Evolutionary conservation across 2,888 invertebrate genomes (phyloP).

Genomic region (Chrysotoxum bicinctum): DNA sequence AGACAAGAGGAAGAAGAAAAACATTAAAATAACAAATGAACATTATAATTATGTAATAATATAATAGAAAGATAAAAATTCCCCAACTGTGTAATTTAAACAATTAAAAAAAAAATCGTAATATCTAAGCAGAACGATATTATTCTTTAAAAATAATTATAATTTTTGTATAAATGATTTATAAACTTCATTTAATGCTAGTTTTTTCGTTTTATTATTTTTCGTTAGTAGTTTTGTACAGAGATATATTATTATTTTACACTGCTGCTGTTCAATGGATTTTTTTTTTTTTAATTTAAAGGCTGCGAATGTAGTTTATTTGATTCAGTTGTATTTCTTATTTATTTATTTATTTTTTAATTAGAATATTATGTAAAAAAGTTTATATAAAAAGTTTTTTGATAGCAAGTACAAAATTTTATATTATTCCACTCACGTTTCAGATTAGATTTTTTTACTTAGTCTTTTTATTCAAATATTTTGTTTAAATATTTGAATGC

Average conservation of each 20-base stretch:
- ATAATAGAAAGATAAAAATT: slow-evolving; percentile 58
- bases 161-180: slow-evolving; percentile 19
- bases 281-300: slow-evolving; percentile 22
- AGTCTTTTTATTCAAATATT: slow-evolving; percentile 39
- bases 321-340: slow-evolving; percentile 32
- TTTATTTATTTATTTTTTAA: slow-evolving; percentile 21
- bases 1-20: slow-evolving; percentile 7
- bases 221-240: slow-evolving; percentile 60
- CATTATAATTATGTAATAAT: slow-evolving; percentile 29
- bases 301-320: slow-evolving; percentile 17
- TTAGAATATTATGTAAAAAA: slow-evolving; percentile 34
- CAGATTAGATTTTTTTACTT: slow-evolving; percentile 31
- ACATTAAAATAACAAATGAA: slow-evolving; percentile 28
- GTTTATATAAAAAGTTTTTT: slow-evolving; percentile 34
- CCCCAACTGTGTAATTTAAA: slow-evolving; percentile 57
- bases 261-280: slow-evolving; percentile 41
- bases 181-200: slow-evolving; percentile 34
- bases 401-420: slow-evolving; percentile 43
- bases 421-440: slow-evolving; percentile 36
- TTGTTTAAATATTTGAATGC: slow-evolving; percentile 32
- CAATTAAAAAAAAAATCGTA: slow-evolving; percentile 46
- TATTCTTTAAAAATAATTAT: slow-evolving; percentile 31
- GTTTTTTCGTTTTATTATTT: slow-evolving; percentile 27
- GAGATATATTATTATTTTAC: slow-evolving; percentile 48
- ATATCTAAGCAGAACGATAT: slow-evolving; percentile 46